phyloP scores from a whole-genome alignment of 2,888 invertebrate genomes.

The Noctuana brunneofusca region DNA sequence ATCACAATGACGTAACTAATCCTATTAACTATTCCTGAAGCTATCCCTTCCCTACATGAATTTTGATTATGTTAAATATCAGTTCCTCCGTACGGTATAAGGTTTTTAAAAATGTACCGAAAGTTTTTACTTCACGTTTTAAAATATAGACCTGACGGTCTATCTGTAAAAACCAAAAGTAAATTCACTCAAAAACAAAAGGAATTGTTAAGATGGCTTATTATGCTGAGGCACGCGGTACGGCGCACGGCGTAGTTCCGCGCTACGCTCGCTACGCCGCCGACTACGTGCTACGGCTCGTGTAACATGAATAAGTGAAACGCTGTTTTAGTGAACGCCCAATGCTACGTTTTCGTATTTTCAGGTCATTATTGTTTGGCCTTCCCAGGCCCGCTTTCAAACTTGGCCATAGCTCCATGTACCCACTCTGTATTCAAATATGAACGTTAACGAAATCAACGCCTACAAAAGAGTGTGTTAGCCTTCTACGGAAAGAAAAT shows the following conservation, averaged over 20 bases:
- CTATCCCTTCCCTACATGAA: too few relatives aligned
- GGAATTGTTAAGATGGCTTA: constrained; percentile 57
- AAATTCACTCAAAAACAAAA: constrained; percentile 45
- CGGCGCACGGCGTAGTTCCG: constrained; percentile 52
- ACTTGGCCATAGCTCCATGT: constrained; percentile 2
- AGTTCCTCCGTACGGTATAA: too few relatives aligned
- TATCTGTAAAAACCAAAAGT: too few relatives aligned
- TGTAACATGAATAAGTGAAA: constrained; percentile 28
- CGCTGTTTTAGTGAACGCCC: constrained; percentile 35
- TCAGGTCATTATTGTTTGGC: constrained; percentile 26
- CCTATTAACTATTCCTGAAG: too few relatives aligned
- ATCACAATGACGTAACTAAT: too few relatives aligned
- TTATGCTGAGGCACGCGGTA: constrained; percentile 60
- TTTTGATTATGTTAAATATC: too few relatives aligned
- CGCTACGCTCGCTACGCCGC: constrained; percentile 43
- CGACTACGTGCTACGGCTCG: constrained; percentile 30
- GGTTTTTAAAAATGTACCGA: too few relatives aligned
- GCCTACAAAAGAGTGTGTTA: constrained; percentile 4
- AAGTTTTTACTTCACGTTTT: too few relatives aligned
- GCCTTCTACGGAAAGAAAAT: not conserved
- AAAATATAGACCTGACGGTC: too few relatives aligned
- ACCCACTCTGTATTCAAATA: constrained; percentile 10
- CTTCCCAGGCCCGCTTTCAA: constrained; percentile 6
- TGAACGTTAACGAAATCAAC: not conserved
- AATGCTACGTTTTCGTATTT: constrained; percentile 53